These are phyloP conservation scores for Agonopterix alstromeriana DNA, from an alignment of 2,888 invertebrate species.

Conservation along the genomic window DNA sequence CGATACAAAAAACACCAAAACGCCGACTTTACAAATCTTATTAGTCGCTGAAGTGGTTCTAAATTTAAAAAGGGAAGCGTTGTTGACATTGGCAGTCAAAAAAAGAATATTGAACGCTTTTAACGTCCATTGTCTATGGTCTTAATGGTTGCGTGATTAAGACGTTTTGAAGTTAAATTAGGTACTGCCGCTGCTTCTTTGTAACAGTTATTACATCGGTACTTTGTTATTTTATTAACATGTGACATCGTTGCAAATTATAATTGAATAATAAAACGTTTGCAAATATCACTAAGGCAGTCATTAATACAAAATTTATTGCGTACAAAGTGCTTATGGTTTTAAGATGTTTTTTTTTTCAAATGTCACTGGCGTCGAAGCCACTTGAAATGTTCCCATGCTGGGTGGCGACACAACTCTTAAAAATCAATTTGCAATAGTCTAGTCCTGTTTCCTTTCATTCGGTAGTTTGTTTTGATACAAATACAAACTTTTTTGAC, in stretches of 20 bases:
- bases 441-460: conserved; percentile 62
- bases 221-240: no score
- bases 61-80: conserved; percentile 60
- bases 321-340: conserved; percentile 34
- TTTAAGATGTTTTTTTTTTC: conserved; percentile 34
- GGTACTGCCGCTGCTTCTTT: no score
- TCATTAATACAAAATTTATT: conserved; percentile 53
- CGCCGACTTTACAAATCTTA: conserved; percentile 70
- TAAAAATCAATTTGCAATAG: conserved; percentile 66
- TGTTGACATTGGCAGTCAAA: conserved; percentile 57
- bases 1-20: conserved; percentile 36
- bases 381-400: conserved; percentile 61
- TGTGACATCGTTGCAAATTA: neutral
- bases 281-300: conserved; percentile 6
- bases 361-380: conserved; percentile 36
- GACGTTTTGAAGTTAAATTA: conserved; percentile 22
- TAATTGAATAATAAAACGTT: conserved; percentile 5
- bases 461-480: conserved; percentile 17
- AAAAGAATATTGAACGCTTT: conserved; percentile 48
- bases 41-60: conserved; percentile 71
- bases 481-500: conserved; percentile 30
- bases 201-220: no score
- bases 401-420: conserved; percentile 74
- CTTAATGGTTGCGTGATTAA: conserved; percentile 55
- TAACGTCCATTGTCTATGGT: conserved; percentile 57